Evolutionary conservation across 2,113 vertebrate species (phyloP).

Genomic region (Macroglossus sobrinus): DNA sequence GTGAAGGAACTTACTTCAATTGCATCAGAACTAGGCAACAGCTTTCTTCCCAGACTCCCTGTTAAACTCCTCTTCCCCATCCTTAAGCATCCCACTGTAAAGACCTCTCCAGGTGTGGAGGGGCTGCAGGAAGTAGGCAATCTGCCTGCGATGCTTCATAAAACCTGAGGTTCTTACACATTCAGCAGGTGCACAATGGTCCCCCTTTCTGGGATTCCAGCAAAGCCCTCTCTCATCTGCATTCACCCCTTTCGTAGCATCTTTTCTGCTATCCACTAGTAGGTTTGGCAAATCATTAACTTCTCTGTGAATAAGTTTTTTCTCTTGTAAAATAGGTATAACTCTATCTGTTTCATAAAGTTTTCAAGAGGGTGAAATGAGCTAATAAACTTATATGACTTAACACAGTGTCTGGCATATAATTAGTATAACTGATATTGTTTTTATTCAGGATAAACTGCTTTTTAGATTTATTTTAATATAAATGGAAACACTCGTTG

Average conservation of each 20-base stretch:
- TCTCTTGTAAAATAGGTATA: not conserved
- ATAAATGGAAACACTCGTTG: not conserved
- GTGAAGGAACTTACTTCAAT: not conserved
- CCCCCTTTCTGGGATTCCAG: not conserved
- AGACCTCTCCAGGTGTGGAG: not conserved
- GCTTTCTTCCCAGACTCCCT: not conserved
- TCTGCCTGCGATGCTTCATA: not conserved
- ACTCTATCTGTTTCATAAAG: not conserved
- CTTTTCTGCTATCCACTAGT: not conserved
- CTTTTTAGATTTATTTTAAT: not conserved
- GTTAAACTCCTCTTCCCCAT: not conserved
- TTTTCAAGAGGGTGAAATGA: not conserved
- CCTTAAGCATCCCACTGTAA: fast-evolving
- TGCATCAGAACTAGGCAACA: not conserved
- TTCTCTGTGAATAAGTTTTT: not conserved
- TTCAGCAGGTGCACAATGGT: fast-evolving
- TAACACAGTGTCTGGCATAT: not conserved
- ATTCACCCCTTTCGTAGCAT: not conserved
- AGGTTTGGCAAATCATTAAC: not conserved
- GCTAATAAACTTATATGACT: not conserved
- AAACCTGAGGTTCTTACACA: not conserved
- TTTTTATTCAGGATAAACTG: not conserved
- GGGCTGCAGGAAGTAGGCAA: fast-evolving
- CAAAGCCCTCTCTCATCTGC: not conserved
- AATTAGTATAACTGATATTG: not conserved